phyloP scores from a whole-genome alignment of 2,888 invertebrate genomes.

The Hirtodrosophila confusa region DNA sequence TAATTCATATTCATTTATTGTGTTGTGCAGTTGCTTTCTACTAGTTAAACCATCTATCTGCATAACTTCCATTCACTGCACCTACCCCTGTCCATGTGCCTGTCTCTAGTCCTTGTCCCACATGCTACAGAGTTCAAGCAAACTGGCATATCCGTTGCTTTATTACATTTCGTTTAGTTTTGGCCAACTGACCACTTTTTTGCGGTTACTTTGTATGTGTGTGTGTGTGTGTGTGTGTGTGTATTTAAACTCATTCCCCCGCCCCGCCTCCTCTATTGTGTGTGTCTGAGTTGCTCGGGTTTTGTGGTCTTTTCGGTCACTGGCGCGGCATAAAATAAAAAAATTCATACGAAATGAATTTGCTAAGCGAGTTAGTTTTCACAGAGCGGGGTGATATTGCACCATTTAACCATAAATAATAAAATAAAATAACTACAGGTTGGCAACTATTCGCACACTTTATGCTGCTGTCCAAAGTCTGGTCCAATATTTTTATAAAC shows the following conservation, averaged over 20 bases:
- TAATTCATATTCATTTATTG: conserved; percentile 78
- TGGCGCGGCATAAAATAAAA: conserved; percentile 36
- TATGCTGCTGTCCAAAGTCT: conserved; percentile 51
- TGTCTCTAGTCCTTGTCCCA: no score
- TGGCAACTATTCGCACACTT: conserved; percentile 69
- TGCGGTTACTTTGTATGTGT: conserved; percentile 70
- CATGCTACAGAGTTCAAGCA: conserved; percentile 47
- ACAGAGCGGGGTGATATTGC: conserved; percentile 31
- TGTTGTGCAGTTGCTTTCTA: conserved; percentile 39
- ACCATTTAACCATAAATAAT: conserved; percentile 77
- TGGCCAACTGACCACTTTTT: conserved; percentile 79
- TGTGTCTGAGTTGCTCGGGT: conserved; percentile 53
- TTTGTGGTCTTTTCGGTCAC: conserved; percentile 58
- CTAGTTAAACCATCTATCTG: conserved; percentile 49
- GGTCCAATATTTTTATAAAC: conserved; percentile 73
- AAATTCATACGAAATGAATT: conserved; percentile 65
- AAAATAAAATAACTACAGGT: conserved; percentile 78
- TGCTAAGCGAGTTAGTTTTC: conserved; percentile 71
- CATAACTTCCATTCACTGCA: conserved; percentile 29
- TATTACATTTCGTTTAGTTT: conserved; percentile 79
- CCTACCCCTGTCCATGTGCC: background rate
- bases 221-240: conserved; percentile 21
- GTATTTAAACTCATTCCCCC: conserved; percentile 4
- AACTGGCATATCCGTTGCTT: conserved; percentile 78
- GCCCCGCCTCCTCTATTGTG: conserved; percentile 2